Evolutionary conservation across 2,888 invertebrate genomes (phyloP), one percentile per base, ranked within the genome.

Genomic region (Ophion costatus): DNA sequence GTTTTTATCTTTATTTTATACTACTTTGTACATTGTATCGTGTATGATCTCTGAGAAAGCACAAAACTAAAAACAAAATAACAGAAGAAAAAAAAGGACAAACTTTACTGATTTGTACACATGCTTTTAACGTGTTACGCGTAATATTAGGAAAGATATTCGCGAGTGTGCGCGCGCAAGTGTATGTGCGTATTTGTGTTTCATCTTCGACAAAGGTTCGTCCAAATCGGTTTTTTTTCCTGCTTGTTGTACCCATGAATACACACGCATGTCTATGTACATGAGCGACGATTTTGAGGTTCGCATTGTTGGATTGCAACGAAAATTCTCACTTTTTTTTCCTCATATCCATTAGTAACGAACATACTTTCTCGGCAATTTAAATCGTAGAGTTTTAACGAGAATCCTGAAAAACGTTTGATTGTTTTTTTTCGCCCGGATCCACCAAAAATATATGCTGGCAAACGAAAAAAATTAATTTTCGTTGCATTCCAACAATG

Each of bases 1-100:
- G 87, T 87, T 89, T 90, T 92, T 91, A 86, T 87, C 91, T 92
- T 92, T 91, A 92, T 92, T 93, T 93, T 93, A 91, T 93, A 93
- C 92, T 92, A 93, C 91, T 93, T 93, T 93, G 91, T 93, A 93
- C 90, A 92, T 92, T 92, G 90, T 92, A 92, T 90, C 90, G 90
- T 91, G 91, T 91, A 92, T 92, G 93, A 93, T 93, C 93, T 93
- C 93, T 93, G 90, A 92, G 88, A 92, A 86, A 92, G 93, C 93
- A 93, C 93, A 93, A 93, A 93, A 91, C 88, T 90, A 57, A 67
- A 51, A 29, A 67, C 70, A 59, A 42, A 59, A 81, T 75, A 70
- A 80, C 69, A 84, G 59, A 67, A 56, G 56, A 90, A 88, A 90
- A 90, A 29, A 92, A 92, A 91, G 90, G 86, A 89, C 90, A 90